Base-by-base conservation (phyloP, 2,797 vertebrate genomes). In the Chaetodon trifasciatus region DNA sequence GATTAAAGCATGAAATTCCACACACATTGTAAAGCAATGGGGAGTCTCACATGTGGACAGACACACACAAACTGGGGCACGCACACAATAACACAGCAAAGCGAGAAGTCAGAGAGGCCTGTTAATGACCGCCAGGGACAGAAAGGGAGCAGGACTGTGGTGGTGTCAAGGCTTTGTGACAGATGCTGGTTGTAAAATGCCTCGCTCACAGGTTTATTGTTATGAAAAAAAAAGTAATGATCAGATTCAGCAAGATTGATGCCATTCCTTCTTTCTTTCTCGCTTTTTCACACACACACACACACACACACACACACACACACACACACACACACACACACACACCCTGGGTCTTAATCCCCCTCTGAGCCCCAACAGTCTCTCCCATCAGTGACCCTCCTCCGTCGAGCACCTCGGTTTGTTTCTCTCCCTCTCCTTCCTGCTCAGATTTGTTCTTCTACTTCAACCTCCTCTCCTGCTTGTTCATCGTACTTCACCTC, bases 181-280 rank as follows among this genome's bases (percentile, higher is more conserved):
- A 35, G 85, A 91, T 92, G 91, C 89, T 88, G 87, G 86, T 89
- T 88, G 86, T 92, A 85, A 93, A 92, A 87, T 80, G 86, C 89
- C 88, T 88, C 84, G 82, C 90, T 90, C 88, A 91, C 82, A 74
- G 86, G 89, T 90, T 92, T 84, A 89, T 93, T 93, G 91, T 93
- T 62, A 79, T 78, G 76, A 86, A 83, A 84, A 79, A 79, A 77
- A 87, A 85, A 84, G 82, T 78, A 79, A 74, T 69, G 56, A 81
- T 90, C 86, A 84, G 75, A 78, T 76, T 74, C 69, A 46, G 57
- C 24, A 79, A 92, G 92, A 92, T 91, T 89, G 89, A 94, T 93
- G 84, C 63, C 63, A 37, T 79, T 81, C 72, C 55, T 80, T 49
- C 83, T 82, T 85, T 65, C 40, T 68, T 52, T 70, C 39, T 40